Conservation (phyloP, 2,888 invertebrate genomes). For the Mesochorus sp. region DNA sequence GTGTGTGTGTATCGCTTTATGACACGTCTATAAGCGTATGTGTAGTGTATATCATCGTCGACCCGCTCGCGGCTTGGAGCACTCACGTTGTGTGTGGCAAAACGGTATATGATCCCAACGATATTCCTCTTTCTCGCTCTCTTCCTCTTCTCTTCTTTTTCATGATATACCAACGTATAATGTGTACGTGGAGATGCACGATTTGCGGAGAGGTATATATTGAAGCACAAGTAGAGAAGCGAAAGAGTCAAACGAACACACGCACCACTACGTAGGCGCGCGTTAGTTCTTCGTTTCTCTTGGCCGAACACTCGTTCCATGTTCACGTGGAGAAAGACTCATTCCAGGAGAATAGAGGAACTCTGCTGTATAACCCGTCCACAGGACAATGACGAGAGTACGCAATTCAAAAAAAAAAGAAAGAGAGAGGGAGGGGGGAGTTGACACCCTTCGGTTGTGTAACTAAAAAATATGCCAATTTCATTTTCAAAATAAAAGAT, state of each 20-base stretch:
- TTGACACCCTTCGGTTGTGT: too few relatives aligned
- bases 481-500: too few relatives aligned
- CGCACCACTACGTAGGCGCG: conserved; percentile 1
- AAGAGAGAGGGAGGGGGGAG: conserved; percentile 7
- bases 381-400: conserved; percentile 38
- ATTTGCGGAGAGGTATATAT: conserved; percentile 4
- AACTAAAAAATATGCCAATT: too few relatives aligned
- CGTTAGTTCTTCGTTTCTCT: conserved; percentile 51
- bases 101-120: conserved; percentile 58
- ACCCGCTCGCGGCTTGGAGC: conserved; percentile 20
- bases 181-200: conserved; percentile 21
- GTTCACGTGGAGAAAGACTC: conserved; percentile 78
- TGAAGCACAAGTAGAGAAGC: conserved; percentile 45
- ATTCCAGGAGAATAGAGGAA: conserved; percentile 81
- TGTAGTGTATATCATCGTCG: conserved; percentile 12
- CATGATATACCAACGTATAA: not conserved
- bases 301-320: conserved; percentile 41
- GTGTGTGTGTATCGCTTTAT: conserved; percentile 46
- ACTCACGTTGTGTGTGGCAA: conserved; percentile 46
- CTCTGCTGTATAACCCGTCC: conserved; percentile 67
- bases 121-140: conserved; percentile 50
- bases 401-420: conserved; percentile 17
- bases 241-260: conserved; percentile 14
- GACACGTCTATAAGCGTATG: not conserved
- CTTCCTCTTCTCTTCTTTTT: conserved; percentile 1